Percentiles rank a stretch among this genome's conserved stretches.
Conservation (phyloP, 2,797 vertebrate species). For the Darevskia nairensis region DNA sequence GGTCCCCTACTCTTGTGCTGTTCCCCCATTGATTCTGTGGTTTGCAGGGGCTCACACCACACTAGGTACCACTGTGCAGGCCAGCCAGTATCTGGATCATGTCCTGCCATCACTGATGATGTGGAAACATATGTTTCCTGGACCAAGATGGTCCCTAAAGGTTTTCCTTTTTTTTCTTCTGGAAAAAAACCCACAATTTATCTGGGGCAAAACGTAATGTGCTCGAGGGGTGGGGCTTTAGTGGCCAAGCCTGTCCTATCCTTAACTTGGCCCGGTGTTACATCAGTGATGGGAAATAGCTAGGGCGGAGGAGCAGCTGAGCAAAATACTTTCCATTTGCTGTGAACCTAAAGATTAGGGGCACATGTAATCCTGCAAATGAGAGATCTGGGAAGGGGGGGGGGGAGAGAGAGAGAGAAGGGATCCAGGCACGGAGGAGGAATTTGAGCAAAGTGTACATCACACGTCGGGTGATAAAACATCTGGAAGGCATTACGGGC, state of each 20-base stretch:
- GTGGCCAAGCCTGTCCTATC: background rate
- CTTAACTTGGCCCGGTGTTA: background rate
- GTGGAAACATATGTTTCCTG: background rate
- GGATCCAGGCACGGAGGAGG: background rate
- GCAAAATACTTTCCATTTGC: background rate
- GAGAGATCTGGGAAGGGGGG: background rate
- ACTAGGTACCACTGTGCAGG: too few relatives aligned
- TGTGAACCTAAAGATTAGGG: conserved; percentile 3
- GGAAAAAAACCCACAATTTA: background rate
- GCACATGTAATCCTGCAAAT: conserved; percentile 15
- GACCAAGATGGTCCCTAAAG: background rate
- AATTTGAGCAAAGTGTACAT: conserved; percentile 24
- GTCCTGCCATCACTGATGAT: background rate
- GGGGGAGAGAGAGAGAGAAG: background rate
- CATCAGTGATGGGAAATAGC: background rate
- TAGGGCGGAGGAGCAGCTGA: background rate
- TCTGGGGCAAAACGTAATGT: background rate
- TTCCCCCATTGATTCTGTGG: too few relatives aligned
- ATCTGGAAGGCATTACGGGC: conserved; percentile 51
- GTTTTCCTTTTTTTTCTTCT: background rate
- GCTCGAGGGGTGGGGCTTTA: background rate
- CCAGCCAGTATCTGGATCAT: background rate
- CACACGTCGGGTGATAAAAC: conserved; percentile 51
- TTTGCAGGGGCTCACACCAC: too few relatives aligned
- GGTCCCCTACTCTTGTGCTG: too few relatives aligned